Percentiles rank a stretch among this genome's conserved stretches.
These are phyloP conservation scores for Polietes domitor DNA, from an alignment of 2,888 invertebrate species.

Conservation along the genomic window DNA sequence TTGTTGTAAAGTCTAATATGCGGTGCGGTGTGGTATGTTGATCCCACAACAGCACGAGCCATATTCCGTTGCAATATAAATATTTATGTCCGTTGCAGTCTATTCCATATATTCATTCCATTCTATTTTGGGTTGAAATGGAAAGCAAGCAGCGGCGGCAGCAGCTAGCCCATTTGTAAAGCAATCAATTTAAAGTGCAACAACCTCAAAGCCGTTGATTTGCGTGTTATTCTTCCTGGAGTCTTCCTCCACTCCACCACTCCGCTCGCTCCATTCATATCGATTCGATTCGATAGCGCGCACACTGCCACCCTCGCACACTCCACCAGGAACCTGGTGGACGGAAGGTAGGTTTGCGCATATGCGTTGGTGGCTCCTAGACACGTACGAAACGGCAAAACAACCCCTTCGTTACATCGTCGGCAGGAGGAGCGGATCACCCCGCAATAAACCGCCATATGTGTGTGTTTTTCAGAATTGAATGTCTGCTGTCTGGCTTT, in stretches of 20 bases:
- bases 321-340: neutral
- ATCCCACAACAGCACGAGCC: slow-evolving; percentile 56
- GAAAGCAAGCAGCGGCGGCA: neutral
- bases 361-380: slow-evolving; percentile 47
- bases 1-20: neutral
- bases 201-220: slow-evolving; percentile 64
- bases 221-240: slow-evolving; percentile 45
- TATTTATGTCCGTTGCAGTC: neutral
- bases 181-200: slow-evolving; percentile 64
- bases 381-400: slow-evolving; percentile 12
- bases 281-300: slow-evolving; percentile 1
- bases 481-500: neutral
- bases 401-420: slow-evolving; percentile 55
- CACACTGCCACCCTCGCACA: neutral
- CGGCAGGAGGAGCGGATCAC: neutral
- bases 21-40: neutral
- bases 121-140: slow-evolving; percentile 15
- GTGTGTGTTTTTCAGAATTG: neutral
- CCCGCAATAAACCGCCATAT: slow-evolving; percentile 14
- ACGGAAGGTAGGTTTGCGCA: slow-evolving; percentile 39
- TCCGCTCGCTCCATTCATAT: neutral
- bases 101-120: neutral
- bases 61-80: slow-evolving; percentile 25
- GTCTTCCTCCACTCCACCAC: slow-evolving; percentile 14
- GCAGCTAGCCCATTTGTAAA: slow-evolving; percentile 53